Conservation (phyloP, 2,797 vertebrate genomes). For the Helicolenus hilgendorfi region DNA sequence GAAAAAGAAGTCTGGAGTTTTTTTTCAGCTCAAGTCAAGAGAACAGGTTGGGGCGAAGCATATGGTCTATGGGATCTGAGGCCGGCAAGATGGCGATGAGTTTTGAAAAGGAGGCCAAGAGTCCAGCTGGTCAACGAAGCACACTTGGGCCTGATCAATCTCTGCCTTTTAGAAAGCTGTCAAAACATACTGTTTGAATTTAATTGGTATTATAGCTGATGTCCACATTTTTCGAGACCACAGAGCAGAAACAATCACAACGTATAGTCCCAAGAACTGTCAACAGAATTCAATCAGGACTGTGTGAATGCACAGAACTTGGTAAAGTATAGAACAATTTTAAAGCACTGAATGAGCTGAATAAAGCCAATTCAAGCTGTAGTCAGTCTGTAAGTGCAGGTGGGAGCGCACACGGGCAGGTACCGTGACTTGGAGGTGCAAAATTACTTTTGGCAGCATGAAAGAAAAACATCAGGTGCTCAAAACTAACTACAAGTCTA, state of each 20-base stretch:
- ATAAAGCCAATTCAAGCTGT: not conserved
- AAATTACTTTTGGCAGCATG: not conserved
- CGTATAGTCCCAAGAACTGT: not conserved
- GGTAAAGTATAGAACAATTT: not conserved
- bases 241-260: not conserved
- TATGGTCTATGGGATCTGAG: not conserved
- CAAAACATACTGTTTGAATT: not conserved
- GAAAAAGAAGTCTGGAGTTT: not conserved
- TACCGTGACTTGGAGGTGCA: not conserved
- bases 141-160: not conserved
- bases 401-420: not conserved
- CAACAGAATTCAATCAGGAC: not conserved
- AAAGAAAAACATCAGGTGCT: not conserved
- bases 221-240: not conserved
- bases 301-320: not conserved
- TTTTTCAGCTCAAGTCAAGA: not conserved
- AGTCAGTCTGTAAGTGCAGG: not conserved
- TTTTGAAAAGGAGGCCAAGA: not conserved
- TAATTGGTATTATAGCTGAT: not conserved
- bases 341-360: not conserved
- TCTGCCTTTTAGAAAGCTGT: not conserved
- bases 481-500: not conserved
- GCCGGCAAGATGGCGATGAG: not conserved
- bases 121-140: slow-evolving; percentile 14
- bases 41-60: not conserved